Base-by-base conservation (phyloP, 2,113 vertebrate genomes). In the Plectropomus leopardus region DNA sequence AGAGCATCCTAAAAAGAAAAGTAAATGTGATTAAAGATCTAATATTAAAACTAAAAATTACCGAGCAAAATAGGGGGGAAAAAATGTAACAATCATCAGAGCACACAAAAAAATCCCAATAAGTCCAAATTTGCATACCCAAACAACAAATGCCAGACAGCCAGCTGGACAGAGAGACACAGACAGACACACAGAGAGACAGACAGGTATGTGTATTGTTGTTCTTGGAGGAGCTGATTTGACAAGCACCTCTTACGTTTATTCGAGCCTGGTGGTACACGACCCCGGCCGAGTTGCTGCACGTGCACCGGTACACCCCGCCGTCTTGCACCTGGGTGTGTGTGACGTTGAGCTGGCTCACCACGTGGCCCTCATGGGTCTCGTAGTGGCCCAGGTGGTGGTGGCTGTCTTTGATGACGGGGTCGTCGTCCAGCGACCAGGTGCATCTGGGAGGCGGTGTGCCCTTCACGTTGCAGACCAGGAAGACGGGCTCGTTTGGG, bases 211-310 rank as follows among this genome's bases (percentile, higher is more conserved):
- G 92, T 94, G 87, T 92, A 89, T 91, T 94, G 89, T 94, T 91
- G 93, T 92, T 94, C 95, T 98, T 97, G 96, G 97, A 99, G 96
- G 96, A 99, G 97, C 96, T 98, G 97, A 98, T 98, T 97, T 97
- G 98, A 99, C 98, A 99, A 99, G 98, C 98, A 99, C 98, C 98
- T 99, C 98, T 99, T 99, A 99, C 98, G 98, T 99, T 99, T 99
- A 99, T 99, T 98, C 98, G 98, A 98, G 98, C 98, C 98, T 99
- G 98, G 97, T 99, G 99, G 92, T 95, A 96, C 96, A 98, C 96
- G 94, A 97, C 96, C 95, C 98, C 98, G 5, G 98, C 98, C 57
- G 98, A 99, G 94, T 99, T 99, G 96, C 98, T 98, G 94, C 97
- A 98, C 4, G 95, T 97, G 94, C 98, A 99, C 90, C 98, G 97